A percentile compares a stretch with the other conserved stretches of the same genome.
phyloP scores from a whole-genome alignment of 2,888 invertebrate species.

The Brachyptera putata region DNA sequence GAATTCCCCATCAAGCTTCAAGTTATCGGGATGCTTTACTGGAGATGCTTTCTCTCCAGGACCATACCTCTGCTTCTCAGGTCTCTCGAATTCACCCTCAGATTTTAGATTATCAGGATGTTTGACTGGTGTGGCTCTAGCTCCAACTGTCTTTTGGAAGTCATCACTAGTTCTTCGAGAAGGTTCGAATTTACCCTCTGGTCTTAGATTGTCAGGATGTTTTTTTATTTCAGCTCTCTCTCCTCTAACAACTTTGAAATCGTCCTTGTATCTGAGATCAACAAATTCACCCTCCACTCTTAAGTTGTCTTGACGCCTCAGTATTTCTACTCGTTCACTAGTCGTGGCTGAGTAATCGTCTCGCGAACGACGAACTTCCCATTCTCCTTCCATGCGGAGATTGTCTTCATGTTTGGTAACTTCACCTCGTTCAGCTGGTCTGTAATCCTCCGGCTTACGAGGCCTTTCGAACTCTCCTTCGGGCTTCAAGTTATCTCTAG shows the following conservation, averaged over 20 bases:
- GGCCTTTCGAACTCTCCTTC: constrained; percentile 46
- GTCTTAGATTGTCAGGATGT: constrained; percentile 54
- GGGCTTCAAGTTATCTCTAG: constrained; percentile 43
- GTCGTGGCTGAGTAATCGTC: constrained; percentile 52
- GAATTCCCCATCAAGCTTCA: constrained; percentile 50
- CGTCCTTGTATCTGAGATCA: constrained; percentile 42
- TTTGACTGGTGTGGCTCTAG: constrained; percentile 40
- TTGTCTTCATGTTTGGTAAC: constrained; percentile 38
- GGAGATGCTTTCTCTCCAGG: constrained; percentile 36
- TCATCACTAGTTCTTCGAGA: constrained; percentile 35
- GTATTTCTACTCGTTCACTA: constrained; percentile 39
- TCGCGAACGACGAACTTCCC: constrained; percentile 51
- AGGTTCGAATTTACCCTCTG: constrained; percentile 51
- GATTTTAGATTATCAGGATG: constrained; percentile 42
- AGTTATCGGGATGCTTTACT: constrained; percentile 42
- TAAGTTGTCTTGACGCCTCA: constrained; percentile 45
- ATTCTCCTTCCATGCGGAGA: constrained; percentile 39
- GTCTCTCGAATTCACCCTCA: constrained; percentile 42
- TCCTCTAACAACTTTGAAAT: constrained; percentile 29
- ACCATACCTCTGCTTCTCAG: constrained; percentile 25
- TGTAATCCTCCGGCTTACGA: constrained; percentile 35
- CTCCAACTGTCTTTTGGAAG: constrained; percentile 38
- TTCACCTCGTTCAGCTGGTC: constrained; percentile 42
- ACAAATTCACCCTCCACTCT: constrained; percentile 37
- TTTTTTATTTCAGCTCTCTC: constrained; percentile 45